Evolutionary conservation across 2,888 invertebrate genomes (phyloP), one percentile per base, ranked within the genome.

Genomic region (Phlogophora meticulosa): DNA sequence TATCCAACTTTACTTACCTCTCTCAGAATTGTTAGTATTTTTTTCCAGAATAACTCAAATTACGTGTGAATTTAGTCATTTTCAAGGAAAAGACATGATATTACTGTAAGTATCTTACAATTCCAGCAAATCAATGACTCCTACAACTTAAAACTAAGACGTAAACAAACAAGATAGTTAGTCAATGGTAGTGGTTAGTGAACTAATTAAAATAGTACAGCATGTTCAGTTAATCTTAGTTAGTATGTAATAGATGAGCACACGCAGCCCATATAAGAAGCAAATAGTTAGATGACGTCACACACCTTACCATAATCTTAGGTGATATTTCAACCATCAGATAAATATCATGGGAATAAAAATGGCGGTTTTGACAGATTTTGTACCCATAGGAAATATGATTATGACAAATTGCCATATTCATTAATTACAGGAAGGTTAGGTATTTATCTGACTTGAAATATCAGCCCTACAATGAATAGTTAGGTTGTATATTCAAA

Each of bases 71-170:
- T n/a, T n/a, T n/a, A n/a, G n/a, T n/a, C 5, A 0, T 10, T 22
- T 58, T 59, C 40, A 51, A 20, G 53, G 53, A 63, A 68, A 52
- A 28, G 1, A 11, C 1, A 36, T 17, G 7, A 15, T 10, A n/a
- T 24, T 40, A 20, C 32, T 32, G 20, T 13, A 13, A 45, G n/a
- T n/a, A n/a, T n/a, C 0, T 11, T 22, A 34, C 10, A 22, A 45
- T 71, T 63, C 20, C 10, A 4, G 40, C 13, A 38, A 71, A 51
- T n/a, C 38, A 34, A 65, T 60, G 53, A 73, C 24, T 45, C 4
- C n/a, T 9, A 36, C 7, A 77, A 72, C 49, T 59, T 74, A 64
- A 52, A 74, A 73, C 66, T 67, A 61, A 45, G 28, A 58, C 57
- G 40, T 45, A 53, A 55, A 58, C 74, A 61, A 46, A 51, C 22